Base-by-base conservation (phyloP, 2,888 invertebrate species). In the Boloria euphrosyne region DNA sequence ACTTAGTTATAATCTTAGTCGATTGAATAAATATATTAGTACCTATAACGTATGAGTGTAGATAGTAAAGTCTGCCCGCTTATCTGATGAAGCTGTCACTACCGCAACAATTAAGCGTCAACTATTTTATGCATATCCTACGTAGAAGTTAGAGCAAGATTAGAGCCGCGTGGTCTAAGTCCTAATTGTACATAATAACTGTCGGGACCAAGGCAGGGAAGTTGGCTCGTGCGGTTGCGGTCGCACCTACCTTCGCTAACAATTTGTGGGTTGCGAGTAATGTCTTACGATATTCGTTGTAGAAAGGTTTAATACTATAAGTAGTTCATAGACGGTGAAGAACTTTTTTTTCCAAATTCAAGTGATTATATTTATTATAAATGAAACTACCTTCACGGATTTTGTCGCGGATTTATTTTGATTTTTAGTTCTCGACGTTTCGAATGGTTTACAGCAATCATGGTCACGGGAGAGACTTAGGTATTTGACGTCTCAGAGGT, bases 101-200 rank as follows among this genome's bases (percentile, higher is more conserved):
- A 94, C 82, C 97, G 97, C 10, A 97, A 97, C 75, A 81, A 80
- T 83, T 80, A 80, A 74, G 75, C 73, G 74, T 67, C 74, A 81
- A 82, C 83, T 81, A 84, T 84, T 84, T 79, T 75, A 75, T 74
- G 74, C 77, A 76, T 75, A 79, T 75, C 75, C 70, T 62, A 71
- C 76, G 76, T 68, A 71, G 68, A 83, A 89, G 79, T 86, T 85
- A 75, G 79, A 71, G 74, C 79, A 84, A 87, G 85, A 88, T 89
- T 89, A 87, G 86, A 80, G 79, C 79, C 74, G 79, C 80, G 81
- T 81, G 80, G 80, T 84, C 81, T 83, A 80, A 82, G 83, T 82
- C 80, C 82, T 89, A 90, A 89, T 90, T 87, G 86, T 79, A 78
- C 86, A 86, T 87, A 90, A 87, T 89, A 88, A 88, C 80, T 76